phyloP scores from a whole-genome alignment of 2,113 vertebrate genomes.

The Oryzias celebensis region DNA sequence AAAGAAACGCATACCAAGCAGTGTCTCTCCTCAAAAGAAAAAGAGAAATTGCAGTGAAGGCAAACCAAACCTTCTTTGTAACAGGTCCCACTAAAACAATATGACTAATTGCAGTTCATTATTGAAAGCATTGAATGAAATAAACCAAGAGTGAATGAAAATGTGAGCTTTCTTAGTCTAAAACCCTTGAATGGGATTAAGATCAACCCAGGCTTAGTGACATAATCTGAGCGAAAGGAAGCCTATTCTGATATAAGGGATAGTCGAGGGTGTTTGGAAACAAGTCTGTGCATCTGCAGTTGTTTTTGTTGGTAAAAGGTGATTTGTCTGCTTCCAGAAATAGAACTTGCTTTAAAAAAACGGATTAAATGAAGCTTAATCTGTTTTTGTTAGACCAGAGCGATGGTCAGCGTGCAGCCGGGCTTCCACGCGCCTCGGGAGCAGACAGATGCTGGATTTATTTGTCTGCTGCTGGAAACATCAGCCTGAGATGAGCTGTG shows the following conservation, averaged over 20 bases:
- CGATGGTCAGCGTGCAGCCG: slow-evolving; percentile 4
- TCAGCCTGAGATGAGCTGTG: neutral
- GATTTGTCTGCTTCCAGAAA: neutral
- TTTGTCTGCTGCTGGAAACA: slow-evolving; percentile 5
- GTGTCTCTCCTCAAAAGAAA: no score
- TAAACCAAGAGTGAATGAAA: slow-evolving; percentile 13
- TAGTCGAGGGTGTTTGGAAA: slow-evolving; percentile 61
- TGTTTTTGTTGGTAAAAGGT: slow-evolving; percentile 1
- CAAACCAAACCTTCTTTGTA: neutral
- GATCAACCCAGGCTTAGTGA: slow-evolving; percentile 54
- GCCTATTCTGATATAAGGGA: slow-evolving; percentile 32
- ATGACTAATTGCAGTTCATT: neutral
- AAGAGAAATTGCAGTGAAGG: no score
- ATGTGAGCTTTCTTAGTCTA: slow-evolving; percentile 43
- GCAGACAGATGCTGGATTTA: slow-evolving; percentile 18
- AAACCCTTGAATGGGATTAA: slow-evolving; percentile 63
- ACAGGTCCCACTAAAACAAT: neutral
- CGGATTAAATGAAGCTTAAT: slow-evolving; percentile 13
- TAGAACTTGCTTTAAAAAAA: neutral
- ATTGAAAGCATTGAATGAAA: slow-evolving; percentile 7
- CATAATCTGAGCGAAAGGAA: slow-evolving; percentile 59
- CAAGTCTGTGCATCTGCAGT: slow-evolving; percentile 7
- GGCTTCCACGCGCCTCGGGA: slow-evolving; percentile 6
- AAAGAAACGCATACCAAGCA: no score
- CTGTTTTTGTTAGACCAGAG: slow-evolving; percentile 2